Evolutionary conservation across 1,140 invertebrate genomes (phyloP).

Genomic region (Bombus waltoni): DNA sequence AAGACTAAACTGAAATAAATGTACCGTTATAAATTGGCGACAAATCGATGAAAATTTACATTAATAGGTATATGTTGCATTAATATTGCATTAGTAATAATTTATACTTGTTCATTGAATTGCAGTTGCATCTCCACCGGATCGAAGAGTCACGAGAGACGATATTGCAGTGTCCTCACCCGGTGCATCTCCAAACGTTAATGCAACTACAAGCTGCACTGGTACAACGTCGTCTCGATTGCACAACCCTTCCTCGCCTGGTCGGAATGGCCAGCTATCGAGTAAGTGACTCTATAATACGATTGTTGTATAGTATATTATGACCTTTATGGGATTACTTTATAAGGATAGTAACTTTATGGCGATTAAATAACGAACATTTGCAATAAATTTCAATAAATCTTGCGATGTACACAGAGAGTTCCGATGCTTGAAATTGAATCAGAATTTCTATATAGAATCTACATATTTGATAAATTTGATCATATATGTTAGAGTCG

Average conservation of each 20-base stretch:
- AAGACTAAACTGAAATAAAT: background rate
- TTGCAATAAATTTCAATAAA: background rate
- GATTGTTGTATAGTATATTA: background rate
- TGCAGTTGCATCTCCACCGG: constrained; percentile 86
- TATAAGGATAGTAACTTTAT: background rate
- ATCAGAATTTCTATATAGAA: background rate
- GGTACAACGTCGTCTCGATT: constrained; percentile 62
- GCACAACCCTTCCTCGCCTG: constrained; percentile 76
- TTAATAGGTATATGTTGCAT: background rate
- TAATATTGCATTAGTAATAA: background rate
- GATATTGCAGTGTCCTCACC: constrained; percentile 76
- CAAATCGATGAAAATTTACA: background rate
- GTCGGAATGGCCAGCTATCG: constrained; percentile 84
- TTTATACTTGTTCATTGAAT: constrained; percentile 59
- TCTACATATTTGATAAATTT: background rate
- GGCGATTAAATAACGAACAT: background rate
- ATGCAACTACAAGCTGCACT: constrained; percentile 68
- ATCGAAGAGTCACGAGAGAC: constrained; percentile 82
- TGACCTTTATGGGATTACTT: background rate
- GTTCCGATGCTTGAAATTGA: background rate
- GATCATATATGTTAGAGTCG: background rate
- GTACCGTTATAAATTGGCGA: background rate
- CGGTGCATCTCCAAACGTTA: constrained; percentile 63
- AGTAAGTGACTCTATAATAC: constrained; percentile 81
- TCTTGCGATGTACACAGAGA: background rate